Percentiles rank a stretch among this genome's conserved stretches.
These are phyloP conservation scores for Acanthiza pusilla DNA, from an alignment of 2,797 vertebrate species.

Conservation along the genomic window DNA sequence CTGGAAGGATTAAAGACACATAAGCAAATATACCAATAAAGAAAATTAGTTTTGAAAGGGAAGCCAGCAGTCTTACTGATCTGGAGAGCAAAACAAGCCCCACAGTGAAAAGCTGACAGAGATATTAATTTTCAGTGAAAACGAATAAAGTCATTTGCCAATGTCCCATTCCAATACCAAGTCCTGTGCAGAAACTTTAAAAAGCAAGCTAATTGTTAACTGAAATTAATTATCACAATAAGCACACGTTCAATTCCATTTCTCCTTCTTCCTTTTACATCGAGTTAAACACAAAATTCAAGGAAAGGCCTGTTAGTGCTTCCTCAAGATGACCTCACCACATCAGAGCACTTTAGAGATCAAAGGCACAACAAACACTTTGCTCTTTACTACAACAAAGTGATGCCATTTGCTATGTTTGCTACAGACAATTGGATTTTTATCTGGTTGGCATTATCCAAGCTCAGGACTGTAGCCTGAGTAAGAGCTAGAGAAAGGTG, in stretches of 20 bases:
- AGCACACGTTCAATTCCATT: neutral
- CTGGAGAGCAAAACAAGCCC: neutral
- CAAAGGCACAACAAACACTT: neutral
- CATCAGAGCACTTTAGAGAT: neutral
- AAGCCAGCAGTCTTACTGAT: neutral
- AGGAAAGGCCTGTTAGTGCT: neutral
- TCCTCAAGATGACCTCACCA: neutral
- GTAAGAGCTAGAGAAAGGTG: neutral
- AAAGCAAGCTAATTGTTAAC: neutral
- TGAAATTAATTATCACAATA: neutral
- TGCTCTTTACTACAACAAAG: neutral
- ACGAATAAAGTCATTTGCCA: neutral
- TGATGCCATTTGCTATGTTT: neutral
- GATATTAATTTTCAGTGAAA: neutral
- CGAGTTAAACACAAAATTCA: neutral
- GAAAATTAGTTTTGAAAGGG: neutral
- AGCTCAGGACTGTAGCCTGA: neutral
- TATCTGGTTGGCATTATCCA: neutral
- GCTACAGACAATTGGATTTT: neutral
- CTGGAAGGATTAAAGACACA: slow-evolving; percentile 17
- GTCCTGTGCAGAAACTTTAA: neutral
- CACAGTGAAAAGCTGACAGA: neutral
- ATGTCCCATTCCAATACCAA: neutral
- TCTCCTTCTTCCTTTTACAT: neutral
- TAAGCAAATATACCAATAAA: neutral